These are phyloP conservation scores for Eupsittula cactorum DNA, from an alignment of 2,113 vertebrate genomes.

Conservation along the genomic window DNA sequence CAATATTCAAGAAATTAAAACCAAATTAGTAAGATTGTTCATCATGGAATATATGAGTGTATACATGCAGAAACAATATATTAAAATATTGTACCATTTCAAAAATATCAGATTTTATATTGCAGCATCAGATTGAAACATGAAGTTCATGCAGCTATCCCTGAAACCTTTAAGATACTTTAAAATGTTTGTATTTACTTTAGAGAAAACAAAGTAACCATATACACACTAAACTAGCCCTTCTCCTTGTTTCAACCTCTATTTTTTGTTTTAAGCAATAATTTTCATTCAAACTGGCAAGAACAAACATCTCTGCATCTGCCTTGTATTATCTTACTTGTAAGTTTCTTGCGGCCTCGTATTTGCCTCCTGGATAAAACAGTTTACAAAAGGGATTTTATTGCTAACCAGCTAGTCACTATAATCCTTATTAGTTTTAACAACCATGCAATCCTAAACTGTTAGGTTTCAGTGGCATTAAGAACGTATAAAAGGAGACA, in stretches of 20 bases:
- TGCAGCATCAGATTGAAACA: not conserved
- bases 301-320: not conserved
- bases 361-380: not conserved
- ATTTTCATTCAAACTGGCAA: not conserved
- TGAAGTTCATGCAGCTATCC: not conserved
- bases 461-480: not conserved
- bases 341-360: not conserved
- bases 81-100: not conserved
- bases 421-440: not conserved
- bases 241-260: not conserved
- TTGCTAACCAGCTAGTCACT: not conserved
- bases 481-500: not conserved
- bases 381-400: not conserved
- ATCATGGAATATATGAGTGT: not conserved
- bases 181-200: not conserved
- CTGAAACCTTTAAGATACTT: not conserved
- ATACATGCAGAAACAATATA: not conserved
- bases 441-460: not conserved
- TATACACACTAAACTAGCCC: not conserved
- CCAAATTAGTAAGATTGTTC: not conserved
- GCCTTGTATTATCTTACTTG: not conserved
- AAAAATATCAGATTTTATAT: not conserved
- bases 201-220: not conserved
- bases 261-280: not conserved
- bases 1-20: not conserved